Evolutionary conservation across 2,888 invertebrate species (phyloP).

Genomic region (Syrphus vitripennis): DNA sequence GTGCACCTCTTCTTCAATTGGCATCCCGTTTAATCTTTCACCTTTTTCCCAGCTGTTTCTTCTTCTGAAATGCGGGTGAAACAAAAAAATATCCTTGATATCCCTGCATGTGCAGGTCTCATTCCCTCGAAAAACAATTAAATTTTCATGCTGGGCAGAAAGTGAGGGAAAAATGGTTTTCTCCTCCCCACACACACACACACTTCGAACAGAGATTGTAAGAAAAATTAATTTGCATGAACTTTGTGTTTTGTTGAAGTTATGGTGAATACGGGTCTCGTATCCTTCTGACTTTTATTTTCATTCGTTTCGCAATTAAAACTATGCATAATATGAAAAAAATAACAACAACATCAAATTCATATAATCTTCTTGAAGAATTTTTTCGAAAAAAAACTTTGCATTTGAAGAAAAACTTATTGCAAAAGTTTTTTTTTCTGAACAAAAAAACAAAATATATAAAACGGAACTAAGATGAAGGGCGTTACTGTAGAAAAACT

Average conservation of each 20-base stretch:
- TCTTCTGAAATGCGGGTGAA: not conserved
- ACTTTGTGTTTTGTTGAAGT: not conserved
- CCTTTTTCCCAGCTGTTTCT: not conserved
- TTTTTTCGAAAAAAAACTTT: conserved; percentile 43
- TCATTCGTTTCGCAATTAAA: conserved; percentile 27
- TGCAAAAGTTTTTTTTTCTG: conserved; percentile 45
- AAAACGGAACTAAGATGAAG: conserved; percentile 1
- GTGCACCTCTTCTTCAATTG: not conserved
- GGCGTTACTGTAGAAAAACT: conserved; percentile 14
- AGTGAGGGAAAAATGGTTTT: not conserved
- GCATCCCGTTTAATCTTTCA: not conserved
- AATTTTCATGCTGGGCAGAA: not conserved
- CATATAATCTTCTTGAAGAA: conserved; percentile 31
- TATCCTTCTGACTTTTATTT: conserved; percentile 29
- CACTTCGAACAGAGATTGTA: not conserved
- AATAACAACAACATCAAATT: conserved; percentile 22
- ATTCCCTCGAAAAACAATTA: conserved; percentile 32
- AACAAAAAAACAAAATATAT: no score
- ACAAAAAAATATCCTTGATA: not conserved
- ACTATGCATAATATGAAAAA: not conserved
- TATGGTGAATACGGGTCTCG: not conserved
- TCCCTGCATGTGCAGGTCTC: not conserved
- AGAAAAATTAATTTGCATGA: conserved; percentile 34
- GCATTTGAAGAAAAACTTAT: conserved; percentile 30
- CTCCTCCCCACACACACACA: no score